Evolutionary conservation across 2,797 vertebrate genomes (phyloP), one percentile per base, ranked within the genome.

Genomic region (Enteromius unitaeniatus): DNA sequence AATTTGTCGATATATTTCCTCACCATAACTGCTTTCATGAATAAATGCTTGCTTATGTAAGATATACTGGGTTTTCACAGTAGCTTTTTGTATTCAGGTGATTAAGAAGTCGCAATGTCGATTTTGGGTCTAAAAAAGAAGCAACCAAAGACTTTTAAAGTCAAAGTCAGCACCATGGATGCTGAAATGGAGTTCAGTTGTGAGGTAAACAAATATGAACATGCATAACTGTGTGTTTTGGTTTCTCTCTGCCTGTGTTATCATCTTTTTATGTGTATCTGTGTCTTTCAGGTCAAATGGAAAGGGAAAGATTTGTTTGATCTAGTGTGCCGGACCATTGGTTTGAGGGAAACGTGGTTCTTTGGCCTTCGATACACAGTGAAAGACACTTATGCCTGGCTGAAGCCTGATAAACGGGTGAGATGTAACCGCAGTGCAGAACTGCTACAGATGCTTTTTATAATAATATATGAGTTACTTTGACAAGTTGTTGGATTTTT

Each of bases 231-330:
- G 3, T 64, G 45, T 47, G 2, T 76, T 21, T 65, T 51, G 53
- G 15, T 3, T 70, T 83, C 14, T 47, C 19, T 78, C 51, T 62
- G 15, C 1, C 64, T 60, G 34, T 21, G 4, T 10, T 40, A 4
- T 28, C 9, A 28, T 68, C 8, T 40, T 49, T 69, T 69, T 28
- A 53, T 19, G 28, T 74, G 8, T 7, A 0, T 78, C 69, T 23
- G 51, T 40, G 6, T 81, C 15, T 86, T 79, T 77, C 84, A 99
- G 97, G 96, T 98, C 80, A 97, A 97, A 87, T 98, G 97, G 97
- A 98, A 98, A 90, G 97, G 97, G 21, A 97, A 98, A 89, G 96
- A 98, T 83, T 91, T 99, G 81, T 99, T 98, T 94, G 97, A 98
- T 85, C 89, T 97, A 90, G 97, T 98, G 82, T 98, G 97, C 84